Evolutionary conservation across 2,888 invertebrate genomes (phyloP), one percentile per base, ranked within the genome.

Genomic region (Noctua pronuba): DNA sequence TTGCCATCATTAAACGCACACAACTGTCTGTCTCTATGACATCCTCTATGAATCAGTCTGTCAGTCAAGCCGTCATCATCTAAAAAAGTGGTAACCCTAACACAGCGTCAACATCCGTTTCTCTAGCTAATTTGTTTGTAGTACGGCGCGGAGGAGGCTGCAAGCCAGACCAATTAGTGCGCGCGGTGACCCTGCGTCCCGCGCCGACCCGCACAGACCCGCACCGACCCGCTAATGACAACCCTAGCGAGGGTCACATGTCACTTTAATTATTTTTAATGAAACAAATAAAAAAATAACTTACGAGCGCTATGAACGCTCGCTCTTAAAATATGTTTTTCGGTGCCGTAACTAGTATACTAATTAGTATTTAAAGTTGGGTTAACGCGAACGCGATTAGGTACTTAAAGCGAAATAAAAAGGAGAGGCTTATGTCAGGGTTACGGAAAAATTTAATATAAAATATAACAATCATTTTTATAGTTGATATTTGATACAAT

Each of bases 51-150:
- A 73, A 77, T 55, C 64, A 70, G 70, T 64, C 72, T 77, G 77
- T 83, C 82, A 79, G 60, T 72, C 73, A 80, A 73, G 74, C 66
- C 72, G 72, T 85, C 72, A 79, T 85, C 62, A 78, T 85, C 62
- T 66, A 75, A 78, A 85, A 77, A 81, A 76, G 86, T 83, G 91
- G 80, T 87, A 94, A 84, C 94, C 94, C 93, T 94, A 88, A 64
- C 64, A 72, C 80, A 85, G 83, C 89, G 85, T 86, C 90, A 89
- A 91, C 93, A 93, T 92, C 92, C 93, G 92, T 93, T 93, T 89
- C 93, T 92, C 90, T 89, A 90, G 92, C 93, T 95, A 95, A 95
- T 95, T 95, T 94, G 94, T 94, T 94, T 94, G 94, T 91, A 90
- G 92, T 91, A 91, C 89, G 90, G 90, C 85, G 83, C 77, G 73